Percentiles rank a stretch among this genome's conserved stretches.
Conservation (phyloP, 2,797 vertebrate genomes). For the Malurus leucopterus region DNA sequence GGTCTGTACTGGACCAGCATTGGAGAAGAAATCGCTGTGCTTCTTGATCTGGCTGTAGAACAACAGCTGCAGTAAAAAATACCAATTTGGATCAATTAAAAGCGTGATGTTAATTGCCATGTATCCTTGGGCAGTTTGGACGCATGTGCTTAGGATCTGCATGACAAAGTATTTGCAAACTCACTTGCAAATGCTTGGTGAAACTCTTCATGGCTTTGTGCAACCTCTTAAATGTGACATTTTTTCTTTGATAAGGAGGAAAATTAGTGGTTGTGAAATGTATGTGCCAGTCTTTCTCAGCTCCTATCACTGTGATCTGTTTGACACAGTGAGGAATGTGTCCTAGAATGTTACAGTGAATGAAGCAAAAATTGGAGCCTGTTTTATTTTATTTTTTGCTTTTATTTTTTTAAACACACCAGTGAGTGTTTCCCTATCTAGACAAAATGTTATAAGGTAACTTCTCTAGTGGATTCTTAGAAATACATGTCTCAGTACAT, state of each 20-base stretch:
- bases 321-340: not conserved
- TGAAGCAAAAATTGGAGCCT: not conserved
- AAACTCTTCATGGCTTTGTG: not conserved
- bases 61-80: not conserved
- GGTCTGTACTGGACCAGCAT: not conserved
- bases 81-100: not conserved
- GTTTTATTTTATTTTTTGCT: not conserved
- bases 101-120: not conserved
- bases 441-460: not conserved
- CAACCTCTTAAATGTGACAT: not conserved
- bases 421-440: fast-evolving
- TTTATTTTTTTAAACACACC: not conserved
- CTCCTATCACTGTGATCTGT: not conserved
- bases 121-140: not conserved
- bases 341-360: not conserved
- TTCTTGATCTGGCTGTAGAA: not conserved
- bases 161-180: not conserved
- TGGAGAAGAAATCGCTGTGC: not conserved
- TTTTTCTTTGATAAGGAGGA: not conserved
- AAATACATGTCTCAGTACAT: not conserved
- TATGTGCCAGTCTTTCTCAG: not conserved
- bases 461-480: not conserved
- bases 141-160: not conserved
- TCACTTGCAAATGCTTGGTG: not conserved
- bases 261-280: not conserved